Percentiles rank a stretch among this genome's conserved stretches.
Conservation (phyloP, 2,113 vertebrate species). For the Protobothrops flavoviridis region DNA sequence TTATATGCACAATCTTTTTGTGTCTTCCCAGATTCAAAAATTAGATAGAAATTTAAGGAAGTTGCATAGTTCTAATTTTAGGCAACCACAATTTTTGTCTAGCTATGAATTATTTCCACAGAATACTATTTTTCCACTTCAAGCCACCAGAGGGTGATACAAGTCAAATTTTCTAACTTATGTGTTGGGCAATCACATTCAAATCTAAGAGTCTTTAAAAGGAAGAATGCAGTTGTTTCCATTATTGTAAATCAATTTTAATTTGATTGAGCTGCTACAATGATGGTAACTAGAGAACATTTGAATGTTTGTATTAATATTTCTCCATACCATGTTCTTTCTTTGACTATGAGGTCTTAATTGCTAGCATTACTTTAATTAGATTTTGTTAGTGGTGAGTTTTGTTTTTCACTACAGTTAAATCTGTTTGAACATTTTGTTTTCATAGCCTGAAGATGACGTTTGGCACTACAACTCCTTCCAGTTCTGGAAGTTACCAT, state of each 20-base stretch:
- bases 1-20: background rate
- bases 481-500: constrained; percentile 87
- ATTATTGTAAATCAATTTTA: background rate
- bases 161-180: background rate
- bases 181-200: background rate
- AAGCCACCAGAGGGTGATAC: constrained; percentile 1
- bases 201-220: background rate
- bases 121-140: background rate
- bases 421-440: constrained; percentile 10
- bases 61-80: background rate
- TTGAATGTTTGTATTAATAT: background rate
- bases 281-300: background rate
- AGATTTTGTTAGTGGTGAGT: background rate
- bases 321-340: background rate
- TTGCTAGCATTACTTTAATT: background rate
- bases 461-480: constrained; percentile 84
- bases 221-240: background rate
- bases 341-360: background rate
- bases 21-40: background rate
- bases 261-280: background rate
- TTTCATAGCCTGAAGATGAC: constrained; percentile 74
- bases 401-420: constrained; percentile 5
- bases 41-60: background rate
- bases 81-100: background rate
- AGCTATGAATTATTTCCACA: background rate